Percentiles rank a stretch among this genome's conserved stretches.
These are phyloP conservation scores for Habrosyne pyritoides DNA, from an alignment of 2,888 invertebrate species.

Conservation along the genomic window DNA sequence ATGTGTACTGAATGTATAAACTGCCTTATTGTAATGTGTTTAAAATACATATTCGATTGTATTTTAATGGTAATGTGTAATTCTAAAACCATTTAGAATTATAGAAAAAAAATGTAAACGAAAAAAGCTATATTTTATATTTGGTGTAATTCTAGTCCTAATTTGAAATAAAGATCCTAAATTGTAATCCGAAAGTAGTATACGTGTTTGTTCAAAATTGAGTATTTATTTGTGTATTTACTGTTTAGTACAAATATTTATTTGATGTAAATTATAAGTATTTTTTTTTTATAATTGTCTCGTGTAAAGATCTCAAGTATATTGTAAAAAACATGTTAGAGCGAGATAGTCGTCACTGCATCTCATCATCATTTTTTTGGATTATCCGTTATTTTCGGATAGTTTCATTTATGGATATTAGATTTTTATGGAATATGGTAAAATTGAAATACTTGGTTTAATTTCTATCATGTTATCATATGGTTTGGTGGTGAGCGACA, in stretches of 20 bases:
- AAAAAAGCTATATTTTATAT: conserved; percentile 26
- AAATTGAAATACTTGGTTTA: no score
- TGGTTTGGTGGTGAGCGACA: no score
- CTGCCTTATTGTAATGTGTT: not conserved
- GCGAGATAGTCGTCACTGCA: no score
- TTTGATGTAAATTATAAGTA: not conserved
- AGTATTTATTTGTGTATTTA: not conserved
- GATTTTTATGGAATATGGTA: no score
- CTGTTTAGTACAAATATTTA: not conserved
- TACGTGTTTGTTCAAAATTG: conserved; percentile 7
- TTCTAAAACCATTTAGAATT: not conserved
- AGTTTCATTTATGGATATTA: no score
- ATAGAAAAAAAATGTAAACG: not conserved
- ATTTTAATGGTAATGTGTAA: not conserved
- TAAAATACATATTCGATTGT: not conserved
- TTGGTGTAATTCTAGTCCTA: conserved; percentile 27
- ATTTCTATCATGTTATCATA: no score
- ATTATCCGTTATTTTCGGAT: no score
- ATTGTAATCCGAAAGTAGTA: conserved; percentile 33
- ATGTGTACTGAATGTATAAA: not conserved
- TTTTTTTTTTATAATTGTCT: not conserved
- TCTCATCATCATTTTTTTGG: no score
- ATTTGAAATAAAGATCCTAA: conserved; percentile 17
- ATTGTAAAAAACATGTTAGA: no score
- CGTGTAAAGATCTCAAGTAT: not conserved